Base-by-base conservation (phyloP, 2,888 invertebrate genomes). In the Meteorus cinctellus region DNA sequence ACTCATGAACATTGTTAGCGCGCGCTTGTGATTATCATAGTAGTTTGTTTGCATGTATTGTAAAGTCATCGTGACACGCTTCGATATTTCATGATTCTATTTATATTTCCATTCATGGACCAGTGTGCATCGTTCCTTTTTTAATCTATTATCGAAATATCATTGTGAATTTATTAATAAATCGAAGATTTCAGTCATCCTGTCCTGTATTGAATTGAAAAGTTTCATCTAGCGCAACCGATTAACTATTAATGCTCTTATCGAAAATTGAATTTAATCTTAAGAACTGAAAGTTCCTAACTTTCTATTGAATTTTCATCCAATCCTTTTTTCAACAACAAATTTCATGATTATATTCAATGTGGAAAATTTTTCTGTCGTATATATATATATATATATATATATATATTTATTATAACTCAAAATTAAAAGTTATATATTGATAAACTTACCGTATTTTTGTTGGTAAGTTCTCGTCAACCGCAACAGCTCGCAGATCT, bases 401-500 rank as follows among this genome's bases (percentile, higher is more conserved):
- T 41, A 10, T 12, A 1, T 2, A 1, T 24, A 55, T 19, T 19
- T 55, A 24, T 19, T 2, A 6, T 19, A 8, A 55, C 4, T 6
- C 1, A 55, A 55, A 55, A 55, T 1, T 55, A 4, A 24, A n/a
- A 19, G 36, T 55, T 5, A 55, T 69, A 19, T 12, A 36, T 51
- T 27, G 2, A n/a, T 29, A 48, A 63, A 70, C 79, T 79, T 75
- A 87, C 87, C 84, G 83, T 51, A 80, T 74, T 16, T 91, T 91
- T 0, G 91, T 91, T 0, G 94, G 93, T 4, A 95, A 89, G 2
- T 92, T 91, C 84, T 93, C 92, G 78, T 93, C 93, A 3, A 93
- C 24, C 55, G 19, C 86, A 0, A 94, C 93, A 78, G 93, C 85
- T 82, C 94, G 93, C 3, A 95, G 89, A 86, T 96, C 96, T 69